A percentile compares a stretch with the other conserved stretches of the same genome.
phyloP scores from a whole-genome alignment of 2,888 invertebrate genomes.

The Stenotaenia linearis region DNA sequence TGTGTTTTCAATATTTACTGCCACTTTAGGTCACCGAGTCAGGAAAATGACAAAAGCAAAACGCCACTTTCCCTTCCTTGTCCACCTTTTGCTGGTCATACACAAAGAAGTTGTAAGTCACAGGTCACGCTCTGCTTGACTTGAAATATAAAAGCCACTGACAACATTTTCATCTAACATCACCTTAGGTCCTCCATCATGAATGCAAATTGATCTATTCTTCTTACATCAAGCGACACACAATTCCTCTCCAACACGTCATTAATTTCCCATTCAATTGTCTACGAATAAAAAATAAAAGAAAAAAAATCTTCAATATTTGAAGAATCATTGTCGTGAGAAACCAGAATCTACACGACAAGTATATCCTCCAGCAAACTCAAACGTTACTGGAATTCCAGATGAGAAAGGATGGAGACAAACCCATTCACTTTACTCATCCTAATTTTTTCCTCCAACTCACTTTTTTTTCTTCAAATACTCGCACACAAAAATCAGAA shows the following conservation, averaged over 20 bases:
- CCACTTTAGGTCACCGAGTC: neutral
- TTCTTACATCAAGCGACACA: neutral
- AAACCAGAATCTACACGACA: constrained; percentile 10
- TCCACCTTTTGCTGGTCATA: neutral
- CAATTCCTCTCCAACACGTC: neutral
- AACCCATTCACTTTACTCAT: neutral
- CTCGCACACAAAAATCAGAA: neutral
- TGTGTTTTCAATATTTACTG: constrained; percentile 5
- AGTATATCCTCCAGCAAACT: constrained; percentile 17
- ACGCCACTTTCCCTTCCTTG: neutral
- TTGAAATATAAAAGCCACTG: constrained; percentile 5
- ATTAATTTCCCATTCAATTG: constrained; percentile 22
- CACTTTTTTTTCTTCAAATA: neutral
- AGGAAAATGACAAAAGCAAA: neutral
- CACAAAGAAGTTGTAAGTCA: constrained; percentile 1
- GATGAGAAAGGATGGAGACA: neutral
- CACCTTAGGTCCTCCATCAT: neutral
- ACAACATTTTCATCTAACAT: neutral
- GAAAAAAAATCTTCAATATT: neutral
- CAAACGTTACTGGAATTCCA: neutral
- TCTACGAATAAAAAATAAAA: neutral
- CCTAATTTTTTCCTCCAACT: neutral
- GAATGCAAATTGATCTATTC: neutral
- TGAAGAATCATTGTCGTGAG: constrained; percentile 11
- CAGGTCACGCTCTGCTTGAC: neutral